phyloP scores from a whole-genome alignment of 2,113 vertebrate genomes.

The Mobula hypostoma region DNA sequence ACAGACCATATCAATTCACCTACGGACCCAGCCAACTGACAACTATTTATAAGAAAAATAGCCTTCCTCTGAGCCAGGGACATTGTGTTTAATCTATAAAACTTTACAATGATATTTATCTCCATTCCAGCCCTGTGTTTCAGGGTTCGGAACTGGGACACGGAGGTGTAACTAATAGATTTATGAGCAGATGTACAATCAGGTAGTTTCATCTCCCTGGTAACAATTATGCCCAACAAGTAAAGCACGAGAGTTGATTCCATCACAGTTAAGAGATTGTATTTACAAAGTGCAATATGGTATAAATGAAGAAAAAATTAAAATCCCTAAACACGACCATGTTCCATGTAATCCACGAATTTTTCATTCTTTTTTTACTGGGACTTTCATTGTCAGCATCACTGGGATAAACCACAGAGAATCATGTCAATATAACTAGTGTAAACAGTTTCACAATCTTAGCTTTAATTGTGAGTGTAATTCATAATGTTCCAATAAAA shows the following conservation, averaged over 20 bases:
- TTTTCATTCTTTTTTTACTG: background rate
- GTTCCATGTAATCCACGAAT: background rate
- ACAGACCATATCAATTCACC: background rate
- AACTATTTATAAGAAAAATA: background rate
- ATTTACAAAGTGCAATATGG: background rate
- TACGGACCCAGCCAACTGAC: background rate
- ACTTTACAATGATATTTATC: background rate
- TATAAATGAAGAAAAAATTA: background rate
- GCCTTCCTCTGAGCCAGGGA: background rate
- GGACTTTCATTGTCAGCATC: background rate
- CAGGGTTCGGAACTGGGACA: background rate
- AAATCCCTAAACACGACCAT: background rate
- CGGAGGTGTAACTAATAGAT: background rate
- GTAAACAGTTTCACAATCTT: background rate
- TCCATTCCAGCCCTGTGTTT: background rate
- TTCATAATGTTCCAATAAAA: background rate
- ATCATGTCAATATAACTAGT: too few relatives aligned
- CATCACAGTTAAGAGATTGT: background rate
- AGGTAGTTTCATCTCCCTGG: background rate
- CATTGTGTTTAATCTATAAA: conserved; percentile 22
- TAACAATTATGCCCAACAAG: background rate
- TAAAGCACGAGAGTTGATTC: background rate
- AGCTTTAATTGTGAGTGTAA: background rate
- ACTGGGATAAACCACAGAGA: too few relatives aligned
- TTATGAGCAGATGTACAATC: background rate